Percentiles rank a stretch among this genome's conserved stretches.
Evolutionary conservation across 2,113 vertebrate genomes (phyloP).

Genomic region (Phalacrocorax aristotelis): DNA sequence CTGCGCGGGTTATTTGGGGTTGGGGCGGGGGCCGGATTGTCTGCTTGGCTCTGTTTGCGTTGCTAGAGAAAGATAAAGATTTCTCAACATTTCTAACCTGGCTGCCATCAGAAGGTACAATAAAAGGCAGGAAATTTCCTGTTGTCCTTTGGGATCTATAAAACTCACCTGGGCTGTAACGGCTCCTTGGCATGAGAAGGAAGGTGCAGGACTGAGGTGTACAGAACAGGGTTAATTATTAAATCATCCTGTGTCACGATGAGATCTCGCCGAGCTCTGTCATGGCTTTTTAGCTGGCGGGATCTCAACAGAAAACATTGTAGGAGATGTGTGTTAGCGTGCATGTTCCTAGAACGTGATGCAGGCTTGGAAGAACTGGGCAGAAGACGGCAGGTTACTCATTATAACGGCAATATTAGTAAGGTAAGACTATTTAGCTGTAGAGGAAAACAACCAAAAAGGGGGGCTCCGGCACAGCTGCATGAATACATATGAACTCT

Average conservation of each 20-base stretch:
- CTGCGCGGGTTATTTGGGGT: accelerated
- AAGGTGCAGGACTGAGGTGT: neutral
- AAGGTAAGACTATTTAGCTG: neutral
- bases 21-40: neutral
- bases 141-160: neutral
- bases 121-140: neutral
- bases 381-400: neutral
- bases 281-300: neutral
- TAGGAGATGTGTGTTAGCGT: accelerated
- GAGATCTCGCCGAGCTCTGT: neutral
- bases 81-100: too few species aligned
- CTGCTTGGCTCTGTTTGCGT: neutral
- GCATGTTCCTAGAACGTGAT: accelerated
- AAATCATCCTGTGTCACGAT: accelerated
- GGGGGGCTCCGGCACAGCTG: neutral
- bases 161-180: neutral
- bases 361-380: too few species aligned
- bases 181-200: accelerated
- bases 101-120: neutral
- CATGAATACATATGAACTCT: too few species aligned
- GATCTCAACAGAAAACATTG: neutral
- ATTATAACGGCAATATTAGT: accelerated
- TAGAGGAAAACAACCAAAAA: neutral
- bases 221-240: neutral
- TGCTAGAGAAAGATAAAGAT: neutral